These are phyloP conservation scores for Anagrus nilaparvatae DNA, from an alignment of 1,140 invertebrate species.

Conservation along the genomic window DNA sequence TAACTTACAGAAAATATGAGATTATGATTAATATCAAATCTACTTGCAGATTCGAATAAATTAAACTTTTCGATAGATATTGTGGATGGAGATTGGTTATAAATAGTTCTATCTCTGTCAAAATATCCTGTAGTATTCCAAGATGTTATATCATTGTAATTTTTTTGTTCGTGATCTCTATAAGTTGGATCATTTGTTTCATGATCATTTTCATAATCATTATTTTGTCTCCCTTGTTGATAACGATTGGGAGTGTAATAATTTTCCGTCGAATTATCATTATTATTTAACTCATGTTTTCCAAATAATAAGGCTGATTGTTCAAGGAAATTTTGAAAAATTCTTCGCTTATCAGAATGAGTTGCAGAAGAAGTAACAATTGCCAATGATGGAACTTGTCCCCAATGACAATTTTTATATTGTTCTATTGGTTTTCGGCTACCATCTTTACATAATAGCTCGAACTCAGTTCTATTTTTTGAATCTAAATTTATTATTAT, in stretches of 20 bases:
- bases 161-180: slow-evolving; percentile 17
- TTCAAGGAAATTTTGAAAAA: slow-evolving; percentile 47
- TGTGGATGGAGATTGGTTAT: slow-evolving; percentile 19
- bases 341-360: slow-evolving; percentile 44
- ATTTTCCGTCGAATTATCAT: slow-evolving; percentile 10
- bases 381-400: slow-evolving; percentile 74
- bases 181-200: slow-evolving; percentile 13
- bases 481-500: slow-evolving; percentile 17
- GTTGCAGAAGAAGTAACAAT: slow-evolving; percentile 77
- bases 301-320: slow-evolving; percentile 43
- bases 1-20: slow-evolving; percentile 55
- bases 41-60: slow-evolving; percentile 58
- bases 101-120: slow-evolving; percentile 5
- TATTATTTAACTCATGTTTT: slow-evolving; percentile 14
- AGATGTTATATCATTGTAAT: slow-evolving; percentile 13
- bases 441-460: slow-evolving; percentile 81
- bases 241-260: slow-evolving; percentile 23
- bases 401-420: slow-evolving; percentile 79
- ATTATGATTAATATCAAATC: slow-evolving; percentile 56
- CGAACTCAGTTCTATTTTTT: slow-evolving; percentile 56
- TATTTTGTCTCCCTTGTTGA: slow-evolving; percentile 13
- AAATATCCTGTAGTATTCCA: slow-evolving; percentile 1
- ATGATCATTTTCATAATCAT: slow-evolving; percentile 17
- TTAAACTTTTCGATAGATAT: slow-evolving; percentile 49
- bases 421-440: slow-evolving; percentile 56